Base-by-base conservation (phyloP, 2,888 invertebrate genomes). In the Tetragnatha montana region DNA sequence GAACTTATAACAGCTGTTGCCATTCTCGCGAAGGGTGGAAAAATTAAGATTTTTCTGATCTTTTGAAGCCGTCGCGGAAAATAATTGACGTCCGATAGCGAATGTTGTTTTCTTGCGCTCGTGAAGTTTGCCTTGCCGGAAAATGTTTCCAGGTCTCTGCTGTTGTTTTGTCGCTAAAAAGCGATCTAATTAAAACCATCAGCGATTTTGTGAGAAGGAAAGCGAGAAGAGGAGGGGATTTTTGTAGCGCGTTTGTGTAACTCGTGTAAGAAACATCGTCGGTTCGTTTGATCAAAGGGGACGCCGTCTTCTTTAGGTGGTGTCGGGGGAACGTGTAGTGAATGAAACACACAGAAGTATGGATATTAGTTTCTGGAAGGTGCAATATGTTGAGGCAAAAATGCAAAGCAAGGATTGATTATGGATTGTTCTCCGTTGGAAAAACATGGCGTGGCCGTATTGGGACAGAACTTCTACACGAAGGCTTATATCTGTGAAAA, bases 1-100 rank as follows among this genome's bases (percentile, higher is more conserved):
- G 60, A 51, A 74, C 78, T 89, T 87, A 79, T 79, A 90, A 87
- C 90, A 90, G 90, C 90, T 90, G 90, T 90, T 90, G 82, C 90
- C 90, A 76, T 84, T 69, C 75, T 78, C 35, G 71, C 79, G 60
- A 76, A 35, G 35, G 49, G n/a, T n/a, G 90, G 82, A 90, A 90
- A 90, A 90, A 90, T 90, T 82, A 87, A 80, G 87, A 87, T 90
- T 87, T 90, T 90, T 82, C 90, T 82, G 76, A 79, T 71, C 81
- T 89, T 89, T 81, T 85, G 85, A 89, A 85, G 89, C 78, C 76
- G 75, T 78, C 21, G 68, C 76, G 60, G 81, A 81, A 89, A 89
- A 84, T 89, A 89, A 89, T 89, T 89, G 89, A 85, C 85, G 81
- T 80, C 85, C 60, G 89, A 85, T 89, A 89, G 14, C 17, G 17